phyloP scores from a whole-genome alignment of 2,113 vertebrate species.

The Hirundichthys speculiger region DNA sequence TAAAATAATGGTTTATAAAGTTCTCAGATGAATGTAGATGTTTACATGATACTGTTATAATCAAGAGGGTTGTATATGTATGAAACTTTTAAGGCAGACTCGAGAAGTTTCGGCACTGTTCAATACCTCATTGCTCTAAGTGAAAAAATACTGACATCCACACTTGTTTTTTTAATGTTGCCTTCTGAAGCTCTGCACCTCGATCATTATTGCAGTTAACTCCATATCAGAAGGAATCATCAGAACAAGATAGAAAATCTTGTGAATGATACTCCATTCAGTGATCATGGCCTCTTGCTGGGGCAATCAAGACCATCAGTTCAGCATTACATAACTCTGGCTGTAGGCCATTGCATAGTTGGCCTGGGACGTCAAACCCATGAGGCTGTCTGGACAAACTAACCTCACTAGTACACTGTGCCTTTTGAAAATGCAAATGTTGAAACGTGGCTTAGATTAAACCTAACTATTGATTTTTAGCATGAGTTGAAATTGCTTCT shows the following conservation, averaged over 20 bases:
- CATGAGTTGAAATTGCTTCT: too few species aligned
- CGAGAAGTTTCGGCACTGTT: background rate
- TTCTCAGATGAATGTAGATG: too few species aligned
- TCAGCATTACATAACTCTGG: conserved; percentile 40
- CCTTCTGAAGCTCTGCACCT: background rate
- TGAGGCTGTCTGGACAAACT: conserved; percentile 4
- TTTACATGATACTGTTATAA: too few species aligned
- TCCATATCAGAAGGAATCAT: background rate
- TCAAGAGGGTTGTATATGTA: too few species aligned
- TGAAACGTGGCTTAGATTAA: conserved; percentile 11
- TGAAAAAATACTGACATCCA: conserved; percentile 1
- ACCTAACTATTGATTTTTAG: background rate
- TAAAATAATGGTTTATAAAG: too few species aligned
- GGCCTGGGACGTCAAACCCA: conserved; percentile 21
- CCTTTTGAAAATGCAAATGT: conserved; percentile 18
- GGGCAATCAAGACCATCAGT: conserved; percentile 4
- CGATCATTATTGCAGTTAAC: background rate
- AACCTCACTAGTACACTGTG: background rate
- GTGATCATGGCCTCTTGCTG: background rate
- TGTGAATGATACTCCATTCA: background rate
- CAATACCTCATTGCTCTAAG: background rate
- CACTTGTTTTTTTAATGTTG: conserved; percentile 12
- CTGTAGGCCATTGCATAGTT: conserved; percentile 20
- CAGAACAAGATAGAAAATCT: background rate
- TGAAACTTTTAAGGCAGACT: too few species aligned